Evolutionary conservation across 53 echinoderm and acorn worm species (phyloP).

Genomic region (Holothuria scabra): DNA sequence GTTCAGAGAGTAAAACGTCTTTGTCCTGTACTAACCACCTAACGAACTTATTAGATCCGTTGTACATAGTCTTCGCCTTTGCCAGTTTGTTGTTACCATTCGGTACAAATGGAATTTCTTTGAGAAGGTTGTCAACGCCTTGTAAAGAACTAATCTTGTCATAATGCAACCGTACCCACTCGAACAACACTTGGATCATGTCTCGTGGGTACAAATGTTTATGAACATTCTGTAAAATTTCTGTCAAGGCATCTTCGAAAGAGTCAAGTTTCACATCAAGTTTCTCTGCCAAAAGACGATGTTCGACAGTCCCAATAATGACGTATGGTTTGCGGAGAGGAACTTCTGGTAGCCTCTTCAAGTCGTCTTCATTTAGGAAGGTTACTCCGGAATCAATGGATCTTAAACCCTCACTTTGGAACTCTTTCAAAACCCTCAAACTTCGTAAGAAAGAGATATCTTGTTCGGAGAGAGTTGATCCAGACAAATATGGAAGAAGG

Average conservation of each 20-base stretch:
- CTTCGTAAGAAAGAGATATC: no score
- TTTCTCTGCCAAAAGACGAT: no score
- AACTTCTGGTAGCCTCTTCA: no score
- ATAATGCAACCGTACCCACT: background rate
- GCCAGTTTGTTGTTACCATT: slow-evolving; percentile 1
- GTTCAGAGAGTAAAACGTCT: slow-evolving; percentile 5
- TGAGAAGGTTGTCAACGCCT: background rate
- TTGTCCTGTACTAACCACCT: slow-evolving; percentile 6
- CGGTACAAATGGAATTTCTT: slow-evolving; percentile 12
- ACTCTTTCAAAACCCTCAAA: no score
- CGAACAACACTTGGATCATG: background rate
- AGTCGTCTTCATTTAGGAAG: no score
- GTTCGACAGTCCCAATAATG: no score
- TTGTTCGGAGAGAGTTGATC: background rate
- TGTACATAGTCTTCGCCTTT: slow-evolving; percentile 27
- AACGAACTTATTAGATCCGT: slow-evolving; percentile 12
- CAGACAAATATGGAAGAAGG: slow-evolving; percentile 3
- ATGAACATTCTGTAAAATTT: no score
- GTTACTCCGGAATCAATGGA: no score
- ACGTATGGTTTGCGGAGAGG: no score
- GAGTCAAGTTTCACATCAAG: background rate
- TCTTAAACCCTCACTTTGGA: no score
- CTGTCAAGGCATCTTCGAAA: background rate
- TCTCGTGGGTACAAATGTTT: background rate
- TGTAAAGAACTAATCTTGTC: background rate